Evolutionary conservation across 2,888 invertebrate genomes (phyloP).

Genomic region (Ctena decussata): DNA sequence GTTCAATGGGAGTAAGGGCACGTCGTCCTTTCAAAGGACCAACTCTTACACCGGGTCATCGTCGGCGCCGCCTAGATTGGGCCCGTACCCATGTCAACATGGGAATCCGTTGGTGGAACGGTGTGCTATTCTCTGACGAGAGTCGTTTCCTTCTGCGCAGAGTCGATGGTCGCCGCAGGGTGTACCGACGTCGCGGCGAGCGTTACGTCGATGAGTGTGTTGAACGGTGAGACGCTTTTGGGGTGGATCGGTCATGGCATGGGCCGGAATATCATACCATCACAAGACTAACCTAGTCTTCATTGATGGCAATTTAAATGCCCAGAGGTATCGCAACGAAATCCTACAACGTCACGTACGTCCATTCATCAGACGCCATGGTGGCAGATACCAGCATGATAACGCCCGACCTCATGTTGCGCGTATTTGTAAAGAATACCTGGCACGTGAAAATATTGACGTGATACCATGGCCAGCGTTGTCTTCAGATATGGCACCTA

Average conservation of each 20-base stretch:
- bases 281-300: constrained; percentile 26
- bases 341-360: constrained; percentile 37
- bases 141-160: constrained; percentile 29
- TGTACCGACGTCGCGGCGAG: constrained; percentile 3
- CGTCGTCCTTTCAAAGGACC: not conserved
- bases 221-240: constrained; percentile 11
- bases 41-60: constrained; percentile 8
- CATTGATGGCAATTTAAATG: constrained; percentile 29
- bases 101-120: constrained; percentile 22
- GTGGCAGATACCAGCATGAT: constrained; percentile 50
- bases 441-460: constrained; percentile 30
- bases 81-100: constrained; percentile 4
- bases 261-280: constrained; percentile 16
- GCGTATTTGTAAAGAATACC: constrained; percentile 24
- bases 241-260: constrained; percentile 48
- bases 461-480: constrained; percentile 44
- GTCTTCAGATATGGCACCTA: constrained; percentile 36
- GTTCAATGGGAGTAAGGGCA: not conserved
- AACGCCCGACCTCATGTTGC: constrained; percentile 49
- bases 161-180: not conserved
- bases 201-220: not conserved
- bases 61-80: constrained; percentile 12
- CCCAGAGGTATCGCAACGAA: constrained; percentile 32
- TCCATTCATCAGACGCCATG: constrained; percentile 24
- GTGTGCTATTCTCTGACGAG: constrained; percentile 37